Percentiles rank a stretch among this genome's conserved stretches.
These are phyloP conservation scores for Naso thynnoides DNA, from an alignment of 2,797 vertebrate species.

Conservation along the genomic window DNA sequence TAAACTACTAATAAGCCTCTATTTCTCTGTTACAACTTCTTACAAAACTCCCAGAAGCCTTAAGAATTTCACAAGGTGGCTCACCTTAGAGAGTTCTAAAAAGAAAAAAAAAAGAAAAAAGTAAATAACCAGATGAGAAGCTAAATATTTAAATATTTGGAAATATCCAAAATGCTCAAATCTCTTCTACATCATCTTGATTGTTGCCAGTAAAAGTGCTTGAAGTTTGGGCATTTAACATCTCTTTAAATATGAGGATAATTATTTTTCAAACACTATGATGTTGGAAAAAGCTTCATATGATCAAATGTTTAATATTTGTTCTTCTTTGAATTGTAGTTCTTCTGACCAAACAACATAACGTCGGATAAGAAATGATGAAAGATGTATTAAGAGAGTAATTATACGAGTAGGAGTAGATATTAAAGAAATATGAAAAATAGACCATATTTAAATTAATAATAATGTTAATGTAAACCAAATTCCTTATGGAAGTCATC, in stretches of 20 bases:
- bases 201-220: background rate
- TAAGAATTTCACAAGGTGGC: background rate
- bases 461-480: background rate
- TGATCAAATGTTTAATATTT: background rate
- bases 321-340: too few relatives aligned
- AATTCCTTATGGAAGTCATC: background rate
- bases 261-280: background rate
- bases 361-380: too few relatives aligned
- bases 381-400: background rate
- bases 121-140: too few relatives aligned
- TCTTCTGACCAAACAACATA: background rate
- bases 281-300: background rate
- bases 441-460: background rate
- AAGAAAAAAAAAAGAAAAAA: too few relatives aligned
- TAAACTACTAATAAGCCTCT: conserved; percentile 50
- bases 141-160: too few relatives aligned
- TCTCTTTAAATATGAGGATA: conserved; percentile 4
- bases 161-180: background rate
- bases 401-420: too few relatives aligned
- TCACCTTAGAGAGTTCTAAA: too few relatives aligned
- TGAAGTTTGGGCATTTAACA: background rate
- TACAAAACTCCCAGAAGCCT: background rate
- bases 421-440: background rate
- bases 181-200: background rate
- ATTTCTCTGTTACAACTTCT: conserved; percentile 8